A percentile compares a stretch with the other conserved stretches of the same genome.
These are phyloP conservation scores for Anguilla megastoma DNA, from an alignment of 2,797 vertebrate genomes.

Conservation along the genomic window DNA sequence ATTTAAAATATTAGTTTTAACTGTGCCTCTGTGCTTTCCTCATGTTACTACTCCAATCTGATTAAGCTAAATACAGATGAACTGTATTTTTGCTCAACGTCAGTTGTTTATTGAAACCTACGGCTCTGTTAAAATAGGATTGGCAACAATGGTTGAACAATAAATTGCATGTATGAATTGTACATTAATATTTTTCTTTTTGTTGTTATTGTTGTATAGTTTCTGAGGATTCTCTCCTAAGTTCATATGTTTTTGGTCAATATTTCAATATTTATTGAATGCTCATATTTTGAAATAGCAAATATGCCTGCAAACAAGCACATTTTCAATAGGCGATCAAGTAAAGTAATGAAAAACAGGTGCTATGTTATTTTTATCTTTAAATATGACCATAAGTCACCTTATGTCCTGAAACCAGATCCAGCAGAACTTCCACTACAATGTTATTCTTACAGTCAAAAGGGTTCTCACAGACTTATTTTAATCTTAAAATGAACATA, in stretches of 20 bases:
- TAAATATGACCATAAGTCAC: not conserved
- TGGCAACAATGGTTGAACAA: not conserved
- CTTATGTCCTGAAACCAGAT: not conserved
- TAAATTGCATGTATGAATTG: not conserved
- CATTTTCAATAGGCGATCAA: not conserved
- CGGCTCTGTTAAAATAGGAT: not conserved
- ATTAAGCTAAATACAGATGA: slow-evolving; percentile 12
- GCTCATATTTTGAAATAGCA: not conserved
- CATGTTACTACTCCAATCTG: not conserved
- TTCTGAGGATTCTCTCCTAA: not conserved
- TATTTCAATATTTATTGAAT: not conserved
- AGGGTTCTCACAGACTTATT: slow-evolving; percentile 13
- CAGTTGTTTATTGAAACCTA: slow-evolving; percentile 9
- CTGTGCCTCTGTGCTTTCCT: not conserved
- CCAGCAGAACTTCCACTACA: not conserved
- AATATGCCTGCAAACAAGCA: not conserved
- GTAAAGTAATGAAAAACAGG: not conserved
- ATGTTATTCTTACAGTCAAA: not conserved
- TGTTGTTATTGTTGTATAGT: not conserved
- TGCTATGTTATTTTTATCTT: not conserved
- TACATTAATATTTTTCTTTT: not conserved
- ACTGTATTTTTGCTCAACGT: not conserved
- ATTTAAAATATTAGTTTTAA: not conserved
- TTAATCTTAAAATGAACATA: not conserved
- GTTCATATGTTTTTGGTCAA: not conserved